phyloP scores from a whole-genome alignment of 2,113 vertebrate genomes.

The Trogon melanurus region DNA sequence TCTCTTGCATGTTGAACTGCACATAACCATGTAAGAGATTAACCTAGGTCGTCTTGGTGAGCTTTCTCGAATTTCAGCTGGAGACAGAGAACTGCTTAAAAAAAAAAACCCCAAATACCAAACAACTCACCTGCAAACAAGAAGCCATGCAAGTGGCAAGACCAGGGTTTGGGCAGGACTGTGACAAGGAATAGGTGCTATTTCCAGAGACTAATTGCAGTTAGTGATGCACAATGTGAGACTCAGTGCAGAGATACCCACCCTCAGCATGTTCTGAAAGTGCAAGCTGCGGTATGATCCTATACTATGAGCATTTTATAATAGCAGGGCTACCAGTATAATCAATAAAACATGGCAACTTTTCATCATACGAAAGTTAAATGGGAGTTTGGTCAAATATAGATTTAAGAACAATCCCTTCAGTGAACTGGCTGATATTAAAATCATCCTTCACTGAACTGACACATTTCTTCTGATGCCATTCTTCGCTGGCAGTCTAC shows the following conservation, averaged over 20 bases:
- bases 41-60: background rate
- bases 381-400: background rate
- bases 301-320: background rate
- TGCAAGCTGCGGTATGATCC: background rate
- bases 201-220: background rate
- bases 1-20: background rate
- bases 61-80: background rate
- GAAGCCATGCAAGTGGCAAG: background rate
- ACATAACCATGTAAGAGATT: background rate
- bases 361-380: accelerated
- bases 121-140: background rate
- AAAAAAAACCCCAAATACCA: background rate
- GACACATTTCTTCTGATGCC: background rate
- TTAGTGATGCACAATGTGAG: background rate
- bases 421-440: background rate
- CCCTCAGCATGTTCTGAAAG: background rate
- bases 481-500: background rate
- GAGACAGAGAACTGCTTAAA: background rate
- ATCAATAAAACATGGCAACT: background rate
- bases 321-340: background rate
- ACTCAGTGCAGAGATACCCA: background rate
- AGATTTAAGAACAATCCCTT: background rate
- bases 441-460: background rate
- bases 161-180: background rate
- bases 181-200: background rate